Conservation (phyloP, 2,113 vertebrate genomes). For the Daphoenositta chrysoptera region DNA sequence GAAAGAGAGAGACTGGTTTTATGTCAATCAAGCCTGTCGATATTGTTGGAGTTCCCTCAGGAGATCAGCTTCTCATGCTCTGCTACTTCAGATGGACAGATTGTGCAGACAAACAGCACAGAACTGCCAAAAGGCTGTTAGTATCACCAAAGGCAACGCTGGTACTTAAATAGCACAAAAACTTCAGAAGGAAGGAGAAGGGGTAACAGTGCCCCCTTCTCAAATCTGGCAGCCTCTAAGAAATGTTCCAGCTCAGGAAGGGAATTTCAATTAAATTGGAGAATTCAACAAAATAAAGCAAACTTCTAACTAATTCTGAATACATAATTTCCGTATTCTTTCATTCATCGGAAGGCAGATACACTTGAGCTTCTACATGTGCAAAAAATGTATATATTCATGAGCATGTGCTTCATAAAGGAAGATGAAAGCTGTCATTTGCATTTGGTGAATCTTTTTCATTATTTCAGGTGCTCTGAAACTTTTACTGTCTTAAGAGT, state of each 20-base stretch:
- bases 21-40: slow-evolving; percentile 4
- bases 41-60: slow-evolving; percentile 9
- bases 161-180: neutral
- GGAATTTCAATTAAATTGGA: neutral
- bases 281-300: neutral
- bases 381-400: slow-evolving; percentile 53
- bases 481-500: neutral
- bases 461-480: slow-evolving; percentile 27
- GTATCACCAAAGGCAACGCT: neutral
- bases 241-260: slow-evolving; percentile 11
- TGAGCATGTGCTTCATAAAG: slow-evolving; percentile 45
- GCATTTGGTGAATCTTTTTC: neutral
- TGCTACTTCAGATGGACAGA: neutral
- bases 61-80: slow-evolving; percentile 41
- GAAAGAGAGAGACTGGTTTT: neutral
- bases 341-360: slow-evolving; percentile 13
- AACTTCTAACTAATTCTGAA: slow-evolving; percentile 6
- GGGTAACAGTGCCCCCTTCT: neutral
- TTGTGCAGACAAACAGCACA: neutral
- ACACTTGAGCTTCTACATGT: neutral
- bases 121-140: neutral
- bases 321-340: neutral
- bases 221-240: neutral
- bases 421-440: slow-evolving; percentile 42
- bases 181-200: neutral